Conservation (phyloP, 2,797 vertebrate genomes). For the Remorina albescens region DNA sequence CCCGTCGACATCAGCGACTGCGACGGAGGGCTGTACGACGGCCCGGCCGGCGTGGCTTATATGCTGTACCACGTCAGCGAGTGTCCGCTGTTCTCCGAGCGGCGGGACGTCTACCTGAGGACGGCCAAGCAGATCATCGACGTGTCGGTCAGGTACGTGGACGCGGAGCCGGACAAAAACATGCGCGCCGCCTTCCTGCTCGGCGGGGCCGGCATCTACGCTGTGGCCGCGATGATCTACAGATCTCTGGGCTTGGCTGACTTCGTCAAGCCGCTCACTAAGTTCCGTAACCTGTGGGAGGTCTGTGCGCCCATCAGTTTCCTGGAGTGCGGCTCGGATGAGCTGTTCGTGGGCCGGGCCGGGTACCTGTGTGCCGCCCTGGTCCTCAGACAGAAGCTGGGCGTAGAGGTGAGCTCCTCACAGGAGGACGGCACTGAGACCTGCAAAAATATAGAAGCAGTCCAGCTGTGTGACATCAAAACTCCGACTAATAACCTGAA, state of each 20-base stretch:
- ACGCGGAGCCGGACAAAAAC: conserved; percentile 85
- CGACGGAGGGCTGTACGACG: conserved; percentile 89
- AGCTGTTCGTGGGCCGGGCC: conserved; percentile 91
- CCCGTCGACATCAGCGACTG: conserved; percentile 77
- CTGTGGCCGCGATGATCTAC: conserved; percentile 89
- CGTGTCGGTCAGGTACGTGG: conserved; percentile 83
- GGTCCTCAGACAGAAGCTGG: conserved; percentile 90
- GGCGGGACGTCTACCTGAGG: conserved; percentile 85
- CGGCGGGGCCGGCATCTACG: conserved; percentile 89
- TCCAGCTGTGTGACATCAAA: background rate
- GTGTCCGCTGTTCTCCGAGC: conserved; percentile 85
- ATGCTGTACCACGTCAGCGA: conserved; percentile 90
- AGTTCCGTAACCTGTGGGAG: conserved; percentile 88
- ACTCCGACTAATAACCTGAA: background rate
- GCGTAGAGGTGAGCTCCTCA: conserved; percentile 86
- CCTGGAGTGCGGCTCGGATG: conserved; percentile 91
- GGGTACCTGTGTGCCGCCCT: conserved; percentile 91
- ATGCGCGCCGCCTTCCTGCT: conserved; percentile 90
- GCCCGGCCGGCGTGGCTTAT: conserved; percentile 90
- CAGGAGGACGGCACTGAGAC: background rate
- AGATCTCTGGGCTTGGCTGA: conserved; percentile 87
- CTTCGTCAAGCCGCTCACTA: conserved; percentile 85
- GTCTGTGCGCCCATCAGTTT: conserved; percentile 88
- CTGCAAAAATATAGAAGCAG: background rate
- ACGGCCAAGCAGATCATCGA: conserved; percentile 88